phyloP scores from a whole-genome alignment of 2,888 invertebrate species.

The Cheilosia urbana region DNA sequence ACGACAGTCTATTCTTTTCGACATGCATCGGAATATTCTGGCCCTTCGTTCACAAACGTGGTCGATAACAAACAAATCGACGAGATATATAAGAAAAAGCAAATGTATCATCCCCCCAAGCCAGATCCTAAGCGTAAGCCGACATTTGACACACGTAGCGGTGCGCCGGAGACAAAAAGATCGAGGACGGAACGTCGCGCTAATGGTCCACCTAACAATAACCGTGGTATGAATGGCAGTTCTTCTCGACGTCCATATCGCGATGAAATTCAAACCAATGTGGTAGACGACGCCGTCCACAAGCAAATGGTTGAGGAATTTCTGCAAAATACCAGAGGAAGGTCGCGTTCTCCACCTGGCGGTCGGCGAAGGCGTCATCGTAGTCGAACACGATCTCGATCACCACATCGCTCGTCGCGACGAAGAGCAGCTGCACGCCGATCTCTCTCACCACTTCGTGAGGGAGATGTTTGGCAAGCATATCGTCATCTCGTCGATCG shows the following conservation, averaged over 20 bases:
- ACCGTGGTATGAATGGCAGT: constrained; percentile 5
- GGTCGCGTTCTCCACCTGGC: constrained; percentile 54
- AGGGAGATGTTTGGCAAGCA: constrained; percentile 81
- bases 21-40: constrained; percentile 87
- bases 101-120: constrained; percentile 58
- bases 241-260: constrained; percentile 48
- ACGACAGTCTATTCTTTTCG: constrained; percentile 88
- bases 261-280: constrained; percentile 6
- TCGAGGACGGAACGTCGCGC: constrained; percentile 30
- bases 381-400: constrained; percentile 75
- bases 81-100: constrained; percentile 78
- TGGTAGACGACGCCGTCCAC: constrained; percentile 80
- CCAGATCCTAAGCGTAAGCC: constrained; percentile 70
- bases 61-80: constrained; percentile 83
- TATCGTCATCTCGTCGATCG: constrained; percentile 81
- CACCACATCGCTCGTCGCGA: constrained; percentile 35
- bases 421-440: constrained; percentile 67
- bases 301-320: constrained; percentile 81
- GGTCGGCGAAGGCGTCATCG: constrained; percentile 57
- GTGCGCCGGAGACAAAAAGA: constrained; percentile 41
- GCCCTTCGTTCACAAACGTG: constrained; percentile 85
- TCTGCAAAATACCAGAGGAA: constrained; percentile 74
- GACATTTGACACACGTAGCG: constrained; percentile 71
- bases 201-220: not conserved
- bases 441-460: constrained; percentile 79